phyloP scores from a whole-genome alignment of 64 coral and sea anemone species.

The Porites lutea region DNA sequence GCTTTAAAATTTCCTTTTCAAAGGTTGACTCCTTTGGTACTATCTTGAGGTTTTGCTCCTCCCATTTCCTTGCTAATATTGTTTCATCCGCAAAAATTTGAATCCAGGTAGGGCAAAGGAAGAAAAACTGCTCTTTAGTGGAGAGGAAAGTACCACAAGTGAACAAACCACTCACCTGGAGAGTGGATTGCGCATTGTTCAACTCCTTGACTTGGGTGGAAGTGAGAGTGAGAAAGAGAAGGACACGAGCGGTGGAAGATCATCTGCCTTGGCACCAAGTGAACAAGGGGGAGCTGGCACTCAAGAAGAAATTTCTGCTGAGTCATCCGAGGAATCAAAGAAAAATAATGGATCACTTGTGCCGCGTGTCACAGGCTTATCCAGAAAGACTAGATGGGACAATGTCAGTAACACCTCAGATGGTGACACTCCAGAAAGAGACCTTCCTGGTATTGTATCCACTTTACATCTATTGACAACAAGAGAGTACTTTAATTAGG shows the following conservation, averaged over 20 bases:
- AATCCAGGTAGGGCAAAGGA: neutral
- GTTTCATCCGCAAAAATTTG: neutral
- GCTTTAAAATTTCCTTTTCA: no score
- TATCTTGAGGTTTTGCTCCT: no score
- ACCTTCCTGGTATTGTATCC: constrained; percentile 15
- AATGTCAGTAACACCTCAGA: constrained; percentile 27
- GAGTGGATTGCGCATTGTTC: constrained; percentile 25
- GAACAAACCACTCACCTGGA: neutral
- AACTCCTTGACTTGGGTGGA: constrained; percentile 3
- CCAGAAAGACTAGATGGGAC: neutral
- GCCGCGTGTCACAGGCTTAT: neutral
- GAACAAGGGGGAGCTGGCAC: neutral
- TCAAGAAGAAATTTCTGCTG: neutral
- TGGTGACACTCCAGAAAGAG: constrained; percentile 28
- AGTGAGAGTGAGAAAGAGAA: neutral
- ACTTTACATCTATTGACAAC: no score
- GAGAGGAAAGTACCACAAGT: constrained; percentile 25
- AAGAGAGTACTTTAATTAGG: no score
- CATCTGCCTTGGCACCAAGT: neutral
- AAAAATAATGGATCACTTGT: neutral
- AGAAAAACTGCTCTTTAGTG: constrained; percentile 12
- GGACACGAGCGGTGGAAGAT: neutral
- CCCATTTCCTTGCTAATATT: no score
- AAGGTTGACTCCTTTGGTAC: no score
- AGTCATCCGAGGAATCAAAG: neutral